phyloP scores from a whole-genome alignment of 2,113 vertebrate genomes.

The Dipodomys spectabilis region DNA sequence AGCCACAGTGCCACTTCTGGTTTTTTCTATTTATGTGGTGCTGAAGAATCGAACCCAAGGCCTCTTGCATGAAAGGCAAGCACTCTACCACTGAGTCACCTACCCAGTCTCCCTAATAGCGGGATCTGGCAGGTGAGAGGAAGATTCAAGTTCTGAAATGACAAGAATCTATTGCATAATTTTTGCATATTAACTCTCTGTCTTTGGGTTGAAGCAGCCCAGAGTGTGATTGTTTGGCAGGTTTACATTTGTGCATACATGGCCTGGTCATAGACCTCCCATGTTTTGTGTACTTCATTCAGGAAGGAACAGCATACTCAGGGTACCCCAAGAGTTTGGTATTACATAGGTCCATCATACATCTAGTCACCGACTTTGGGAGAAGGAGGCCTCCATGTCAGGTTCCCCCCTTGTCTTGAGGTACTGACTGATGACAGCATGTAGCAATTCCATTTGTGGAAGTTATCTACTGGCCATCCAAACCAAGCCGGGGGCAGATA shows the following conservation, averaged over 20 bases:
- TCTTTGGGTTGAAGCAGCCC: not conserved
- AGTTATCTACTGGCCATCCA: not conserved
- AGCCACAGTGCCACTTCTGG: no score
- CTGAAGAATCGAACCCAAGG: no score
- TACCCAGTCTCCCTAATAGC: no score
- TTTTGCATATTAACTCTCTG: not conserved
- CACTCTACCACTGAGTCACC: no score
- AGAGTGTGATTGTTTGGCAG: not conserved
- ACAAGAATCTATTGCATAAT: accelerated
- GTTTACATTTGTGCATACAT: not conserved
- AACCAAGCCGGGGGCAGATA: accelerated
- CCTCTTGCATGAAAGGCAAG: no score
- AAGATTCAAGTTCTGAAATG: not conserved
- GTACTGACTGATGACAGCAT: not conserved
- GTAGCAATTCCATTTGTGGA: accelerated
- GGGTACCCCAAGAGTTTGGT: no score
- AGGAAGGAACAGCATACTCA: not conserved
- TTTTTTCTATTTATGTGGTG: no score
- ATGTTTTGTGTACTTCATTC: accelerated
- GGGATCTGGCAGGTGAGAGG: accelerated
- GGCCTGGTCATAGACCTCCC: accelerated
- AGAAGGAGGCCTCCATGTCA: not conserved
- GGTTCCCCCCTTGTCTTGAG: not conserved
- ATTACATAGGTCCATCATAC: not conserved
- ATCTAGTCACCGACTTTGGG: not conserved